phyloP scores from a whole-genome alignment of 2,888 invertebrate species.

The Carcina quercana region DNA sequence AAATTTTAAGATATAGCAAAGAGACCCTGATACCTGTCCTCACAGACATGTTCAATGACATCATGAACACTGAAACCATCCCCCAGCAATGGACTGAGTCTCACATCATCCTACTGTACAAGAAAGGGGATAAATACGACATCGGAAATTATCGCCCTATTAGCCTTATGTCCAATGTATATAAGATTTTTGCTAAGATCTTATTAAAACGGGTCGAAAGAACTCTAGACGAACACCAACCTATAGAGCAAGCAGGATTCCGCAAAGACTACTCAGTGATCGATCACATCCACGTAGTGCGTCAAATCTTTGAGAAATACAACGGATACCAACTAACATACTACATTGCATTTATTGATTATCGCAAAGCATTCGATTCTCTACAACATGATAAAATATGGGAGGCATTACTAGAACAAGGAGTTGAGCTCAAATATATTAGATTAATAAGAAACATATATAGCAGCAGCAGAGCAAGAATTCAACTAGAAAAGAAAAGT shows the following conservation, averaged over 20 bases:
- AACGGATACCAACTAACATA: constrained; percentile 11
- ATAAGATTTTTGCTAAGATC: constrained; percentile 10
- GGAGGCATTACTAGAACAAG: constrained; percentile 16
- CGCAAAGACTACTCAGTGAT: constrained; percentile 3
- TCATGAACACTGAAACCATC: constrained; percentile 2
- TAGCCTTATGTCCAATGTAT: constrained; percentile 5
- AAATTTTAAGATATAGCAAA: constrained; percentile 4
- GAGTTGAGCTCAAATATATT: constrained; percentile 17
- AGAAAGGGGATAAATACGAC: constrained; percentile 18
- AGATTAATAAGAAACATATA: constrained; percentile 17
- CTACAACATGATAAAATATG: constrained; percentile 1
- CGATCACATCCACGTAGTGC: constrained; percentile 8
- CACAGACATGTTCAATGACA: constrained; percentile 5
- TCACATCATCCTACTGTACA: constrained; percentile 19
- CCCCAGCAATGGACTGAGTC: constrained; percentile 21
- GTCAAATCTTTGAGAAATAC: constrained; percentile 8
- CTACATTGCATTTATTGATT: constrained; percentile 19
- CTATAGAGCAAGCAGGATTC: constrained; percentile 21
- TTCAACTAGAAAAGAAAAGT: constrained; percentile 16
- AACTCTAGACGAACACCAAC: constrained; percentile 11
- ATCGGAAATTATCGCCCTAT: constrained; percentile 18
- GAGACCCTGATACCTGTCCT: neutral
- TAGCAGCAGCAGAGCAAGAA: constrained; percentile 13
- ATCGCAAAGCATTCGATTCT: constrained; percentile 14
- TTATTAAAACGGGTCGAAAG: constrained; percentile 5